Evolutionary conservation across 2,113 vertebrate species (phyloP).

Genomic region (Hymenochirus boettgeri): DNA sequence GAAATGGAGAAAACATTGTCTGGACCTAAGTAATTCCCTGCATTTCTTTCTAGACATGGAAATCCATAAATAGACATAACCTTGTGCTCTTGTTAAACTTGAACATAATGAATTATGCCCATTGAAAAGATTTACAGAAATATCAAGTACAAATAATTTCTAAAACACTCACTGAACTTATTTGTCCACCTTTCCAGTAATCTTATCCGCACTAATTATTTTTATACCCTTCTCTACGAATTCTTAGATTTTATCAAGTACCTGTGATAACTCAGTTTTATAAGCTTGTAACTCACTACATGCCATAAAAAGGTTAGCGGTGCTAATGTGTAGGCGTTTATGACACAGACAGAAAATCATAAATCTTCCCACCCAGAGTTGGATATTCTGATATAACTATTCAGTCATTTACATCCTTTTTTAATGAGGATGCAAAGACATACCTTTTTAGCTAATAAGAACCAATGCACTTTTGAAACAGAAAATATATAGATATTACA

Average conservation of each 20-base stretch:
- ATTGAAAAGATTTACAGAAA: too few species aligned
- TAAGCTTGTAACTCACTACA: not conserved
- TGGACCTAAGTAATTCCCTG: too few species aligned
- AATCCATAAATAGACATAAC: too few species aligned
- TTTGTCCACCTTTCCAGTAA: not conserved
- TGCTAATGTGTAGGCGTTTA: not conserved
- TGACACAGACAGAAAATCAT: not conserved
- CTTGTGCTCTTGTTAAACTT: too few species aligned
- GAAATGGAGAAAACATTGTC: too few species aligned
- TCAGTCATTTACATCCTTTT: too few species aligned
- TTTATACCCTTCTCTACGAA: not conserved
- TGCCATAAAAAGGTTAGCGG: not conserved
- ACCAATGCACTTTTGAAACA: conserved; percentile 2
- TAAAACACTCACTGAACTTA: not conserved
- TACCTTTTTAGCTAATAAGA: not conserved
- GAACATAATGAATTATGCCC: too few species aligned
- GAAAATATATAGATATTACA: conserved; percentile 8
- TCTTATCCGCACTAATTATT: not conserved
- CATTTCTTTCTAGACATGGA: too few species aligned
- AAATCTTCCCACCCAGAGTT: not conserved
- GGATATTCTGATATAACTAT: too few species aligned
- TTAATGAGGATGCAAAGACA: too few species aligned
- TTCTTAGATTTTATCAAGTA: not conserved
- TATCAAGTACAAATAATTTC: too few species aligned
- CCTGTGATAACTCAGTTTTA: not conserved